Evolutionary conservation across 2,888 invertebrate genomes (phyloP), one percentile per base, ranked within the genome.

Genomic region (Pammene fasciana): DNA sequence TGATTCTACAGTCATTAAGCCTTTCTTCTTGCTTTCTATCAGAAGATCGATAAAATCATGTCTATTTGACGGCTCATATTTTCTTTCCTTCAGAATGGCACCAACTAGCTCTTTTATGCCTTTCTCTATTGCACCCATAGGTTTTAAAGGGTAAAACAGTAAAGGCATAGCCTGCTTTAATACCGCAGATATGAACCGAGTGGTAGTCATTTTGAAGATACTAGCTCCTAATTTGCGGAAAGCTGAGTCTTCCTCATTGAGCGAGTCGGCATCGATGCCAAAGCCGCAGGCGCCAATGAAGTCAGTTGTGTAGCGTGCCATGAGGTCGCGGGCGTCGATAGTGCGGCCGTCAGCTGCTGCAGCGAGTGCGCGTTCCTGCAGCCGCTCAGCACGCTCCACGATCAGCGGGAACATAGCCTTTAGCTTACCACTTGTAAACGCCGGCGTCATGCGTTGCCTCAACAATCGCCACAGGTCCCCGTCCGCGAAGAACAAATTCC

Each of bases 351-450:
- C 65, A 13, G 72, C 71, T 13, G 82, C 75, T 5, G 80, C 77
- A 3, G 76, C 67, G 1, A 78, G 74, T 11, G 79, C 73, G 4
- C 82, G 78, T 43, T 75, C 66, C 72, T 82, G 84, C 70, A 87
- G 74, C 8, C 75, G 72, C 75, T 85, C 84, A 10, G 87, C 86
- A 26, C 87, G 82, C 73, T 85, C 86, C 57, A 81, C 80, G 52
- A 87, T 80, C 46, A 87, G 78, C 13, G 87, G 87, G 72, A 87
- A 87, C 87, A 87, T 87, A 5, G 85, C 85, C 50, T 79, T 81
- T 55, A 87, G 80, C 74, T 86, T 87, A 62, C 84, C 85, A 70
- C 82, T 84, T 4, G 86, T 82, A 74, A 87, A 87, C 3, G 86
- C 83, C 1, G 86, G 85, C 18, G 86, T 85, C 80, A 87, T 82